Base-by-base conservation (phyloP, 1,140 invertebrate genomes). In the Drosophila navojoa region DNA sequence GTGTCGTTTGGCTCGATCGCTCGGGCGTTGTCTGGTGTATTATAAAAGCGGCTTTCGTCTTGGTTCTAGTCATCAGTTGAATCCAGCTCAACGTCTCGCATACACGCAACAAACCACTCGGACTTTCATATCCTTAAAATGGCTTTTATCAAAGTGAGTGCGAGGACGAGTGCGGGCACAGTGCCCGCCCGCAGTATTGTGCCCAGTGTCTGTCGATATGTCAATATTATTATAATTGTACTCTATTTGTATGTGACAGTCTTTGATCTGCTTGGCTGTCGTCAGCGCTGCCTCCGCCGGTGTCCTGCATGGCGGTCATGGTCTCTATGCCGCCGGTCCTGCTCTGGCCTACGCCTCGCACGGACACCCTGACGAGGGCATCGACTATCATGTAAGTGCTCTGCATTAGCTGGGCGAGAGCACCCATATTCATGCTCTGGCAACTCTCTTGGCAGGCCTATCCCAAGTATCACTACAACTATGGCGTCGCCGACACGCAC, bases 381-480 rank as follows among this genome's bases (percentile, higher is more conserved):
- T 91, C 52, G 90, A 91, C 63, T 91, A 91, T 60, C 84, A 91
- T 79, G 90, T 91, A 89, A 45, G 42, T 45, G 42, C n/a, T 15
- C 16, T 15, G 5, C 13, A 44, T n/a, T 7, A 2, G n/a, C 42
- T 45, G 6, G 3, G 4, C n/a, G 42, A n/a, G 13, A 15, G 42
- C n/a, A 15, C n/a, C 4, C 15, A 1, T 5, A 5, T 2, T 32
- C 45, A 53, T 25, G 47, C 25, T 63, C n/a, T 38, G 2, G 10
- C 11, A 0, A 3, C 11, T 38, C 35, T 15, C 42, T 45, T 5
- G 42, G 5, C 15, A 94, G 93, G 82, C 92, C 11, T 92, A 93
- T 58, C 93, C 93, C 61, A 93, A 92, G 75, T 94, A 94, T 66
- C 92, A 93, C 45, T 94, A 93, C 79, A 93, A 93, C 76, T 94